These are phyloP conservation scores for Eriosoma lanigerum DNA, from an alignment of 1,140 invertebrate species.

Conservation along the genomic window DNA sequence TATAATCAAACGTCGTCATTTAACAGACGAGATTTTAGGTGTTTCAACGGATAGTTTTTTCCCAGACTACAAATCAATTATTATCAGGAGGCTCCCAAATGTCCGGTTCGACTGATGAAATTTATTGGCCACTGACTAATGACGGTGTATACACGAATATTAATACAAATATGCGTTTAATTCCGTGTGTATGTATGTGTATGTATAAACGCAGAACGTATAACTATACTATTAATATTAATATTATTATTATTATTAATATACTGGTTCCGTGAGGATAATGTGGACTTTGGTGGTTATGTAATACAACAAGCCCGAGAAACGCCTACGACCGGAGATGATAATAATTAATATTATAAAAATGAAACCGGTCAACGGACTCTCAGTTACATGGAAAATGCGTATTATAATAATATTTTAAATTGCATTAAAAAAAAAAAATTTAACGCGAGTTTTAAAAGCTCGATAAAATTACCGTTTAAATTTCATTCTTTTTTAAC, in stretches of 20 bases:
- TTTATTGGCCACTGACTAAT: conserved; percentile 31
- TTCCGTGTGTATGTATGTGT: background rate
- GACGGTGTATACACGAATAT: conserved; percentile 13
- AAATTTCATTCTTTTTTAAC: too few relatives aligned
- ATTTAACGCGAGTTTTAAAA: too few relatives aligned
- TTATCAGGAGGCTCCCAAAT: conserved; percentile 29
- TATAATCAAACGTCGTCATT: too few relatives aligned
- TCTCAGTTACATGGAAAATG: background rate
- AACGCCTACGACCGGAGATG: conserved; percentile 30
- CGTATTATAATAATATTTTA: background rate
- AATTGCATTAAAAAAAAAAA: too few relatives aligned
- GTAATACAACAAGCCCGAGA: conserved; percentile 9
- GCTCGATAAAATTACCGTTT: too few relatives aligned
- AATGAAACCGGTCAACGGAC: conserved; percentile 16
- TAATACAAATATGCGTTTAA: conserved; percentile 41
- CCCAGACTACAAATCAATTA: conserved; percentile 35
- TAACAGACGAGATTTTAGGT: background rate
- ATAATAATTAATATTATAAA: conserved; percentile 39
- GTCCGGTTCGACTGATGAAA: conserved; percentile 31
- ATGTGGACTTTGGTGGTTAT: conserved; percentile 26
- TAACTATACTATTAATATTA: too few relatives aligned
- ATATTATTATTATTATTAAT: background rate
- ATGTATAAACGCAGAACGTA: conserved; percentile 1
- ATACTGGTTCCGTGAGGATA: conserved; percentile 23
- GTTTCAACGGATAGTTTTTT: conserved; percentile 7